Evolutionary conservation across 2,797 vertebrate species (phyloP), one percentile per base, ranked within the genome.

Genomic region (Falco berigora): DNA sequence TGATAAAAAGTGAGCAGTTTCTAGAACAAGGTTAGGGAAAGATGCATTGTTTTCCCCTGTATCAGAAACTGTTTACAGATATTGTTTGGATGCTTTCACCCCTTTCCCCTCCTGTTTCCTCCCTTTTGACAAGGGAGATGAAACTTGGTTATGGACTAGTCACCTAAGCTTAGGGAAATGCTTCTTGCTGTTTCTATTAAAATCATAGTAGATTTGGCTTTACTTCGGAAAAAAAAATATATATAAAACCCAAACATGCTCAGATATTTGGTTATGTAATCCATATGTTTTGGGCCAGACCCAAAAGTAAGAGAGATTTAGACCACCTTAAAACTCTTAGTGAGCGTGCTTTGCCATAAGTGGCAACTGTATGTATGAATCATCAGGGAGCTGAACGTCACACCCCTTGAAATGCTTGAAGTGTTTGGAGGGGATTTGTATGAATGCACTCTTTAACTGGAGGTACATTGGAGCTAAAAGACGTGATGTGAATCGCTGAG

Each of bases 401-500:
- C 47, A 11, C 30, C 71, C 19, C 19, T 23, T 34, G 52, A 21
- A 42, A 24, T 23, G 2, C 7, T 17, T 5, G 23, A 22, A 21
- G 46, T 7, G 23, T 52, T 52, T 10, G 23, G 73, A 46, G 73
- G 46, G 36, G 36, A 5, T 69, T 24, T 21, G n/a, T 12, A 3
- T 20, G 20, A 38, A 21, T 8, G 38, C 14, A 6, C 8, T 28
- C 61, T 23, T 64, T 14, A n/a, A 6, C 36, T 18, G 9, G 36
- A 25, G 69, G 9, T 28, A 5, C 5, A 9, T 9, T 36, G 44
- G 50, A 18, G 63, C 42, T 49, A 9, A 30, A 46, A 12, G 40
- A 7, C 6, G 1, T 4, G 25, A 4, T n/a, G 47, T 11, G 40
- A 46, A 47, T 17, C 0, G 4, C 34, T 4, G 30, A 36, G 34